phyloP scores from a whole-genome alignment of 1,140 invertebrate species.

The Danaus plexippus region DNA sequence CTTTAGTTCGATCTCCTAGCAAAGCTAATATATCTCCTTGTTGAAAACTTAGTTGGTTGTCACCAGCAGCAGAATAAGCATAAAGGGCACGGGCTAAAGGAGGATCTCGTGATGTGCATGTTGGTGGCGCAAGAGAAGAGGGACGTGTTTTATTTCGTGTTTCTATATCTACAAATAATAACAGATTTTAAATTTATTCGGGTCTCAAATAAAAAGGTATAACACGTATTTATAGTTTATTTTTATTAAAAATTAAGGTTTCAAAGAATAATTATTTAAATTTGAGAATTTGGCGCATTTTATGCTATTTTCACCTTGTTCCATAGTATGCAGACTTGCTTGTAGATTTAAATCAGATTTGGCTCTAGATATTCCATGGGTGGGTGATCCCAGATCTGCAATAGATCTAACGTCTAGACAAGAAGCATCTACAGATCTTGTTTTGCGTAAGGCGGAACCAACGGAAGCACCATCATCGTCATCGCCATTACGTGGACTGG shows the following conservation, averaged over 20 bases:
- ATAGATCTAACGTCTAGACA: constrained; percentile 85
- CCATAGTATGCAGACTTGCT: constrained; percentile 54
- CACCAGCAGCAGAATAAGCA: constrained; percentile 90
- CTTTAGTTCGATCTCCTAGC: constrained; percentile 91
- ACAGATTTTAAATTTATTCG: not conserved
- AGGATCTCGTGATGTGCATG: constrained; percentile 73
- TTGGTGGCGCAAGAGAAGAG: constrained; percentile 80
- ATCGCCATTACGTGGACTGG: constrained; percentile 74
- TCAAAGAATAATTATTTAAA: not conserved
- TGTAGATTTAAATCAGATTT: constrained; percentile 91
- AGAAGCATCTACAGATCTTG: constrained; percentile 89
- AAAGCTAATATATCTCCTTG: constrained; percentile 91
- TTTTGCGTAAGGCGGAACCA: constrained; percentile 85
- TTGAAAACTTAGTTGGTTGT: constrained; percentile 93
- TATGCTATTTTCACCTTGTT: constrained; percentile 36
- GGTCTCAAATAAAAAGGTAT: too few relatives aligned
- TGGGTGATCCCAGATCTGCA: constrained; percentile 73
- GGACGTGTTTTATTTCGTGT: constrained; percentile 71
- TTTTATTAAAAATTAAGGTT: not conserved
- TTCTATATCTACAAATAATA: constrained; percentile 37
- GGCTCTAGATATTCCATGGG: constrained; percentile 79
- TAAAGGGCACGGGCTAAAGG: constrained; percentile 87
- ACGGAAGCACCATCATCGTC: constrained; percentile 76
- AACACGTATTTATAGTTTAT: too few relatives aligned
- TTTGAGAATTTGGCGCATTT: not conserved